Percentiles rank a stretch among this genome's conserved stretches.
These are phyloP conservation scores for Phasia obesa DNA, from an alignment of 2,888 invertebrate genomes.

Conservation along the genomic window DNA sequence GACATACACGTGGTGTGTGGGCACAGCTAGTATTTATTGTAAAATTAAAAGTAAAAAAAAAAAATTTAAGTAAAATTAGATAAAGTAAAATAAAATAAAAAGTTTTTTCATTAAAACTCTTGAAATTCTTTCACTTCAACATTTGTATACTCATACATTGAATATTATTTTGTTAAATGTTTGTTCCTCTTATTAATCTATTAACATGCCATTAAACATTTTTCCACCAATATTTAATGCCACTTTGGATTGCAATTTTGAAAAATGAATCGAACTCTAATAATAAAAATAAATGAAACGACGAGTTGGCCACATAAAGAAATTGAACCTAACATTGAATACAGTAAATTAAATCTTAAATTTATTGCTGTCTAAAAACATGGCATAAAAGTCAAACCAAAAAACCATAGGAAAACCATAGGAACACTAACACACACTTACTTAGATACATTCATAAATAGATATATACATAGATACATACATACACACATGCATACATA, in stretches of 20 bases:
- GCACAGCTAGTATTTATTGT: too few species aligned
- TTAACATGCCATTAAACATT: constrained; percentile 70
- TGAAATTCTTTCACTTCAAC: too few species aligned
- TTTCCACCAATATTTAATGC: constrained; percentile 33
- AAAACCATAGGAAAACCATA: background rate
- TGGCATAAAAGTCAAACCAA: constrained; percentile 66
- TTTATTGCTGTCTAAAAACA: constrained; percentile 64
- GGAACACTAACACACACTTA: too few species aligned
- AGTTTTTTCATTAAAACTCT: too few species aligned
- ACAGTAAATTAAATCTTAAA: constrained; percentile 65
- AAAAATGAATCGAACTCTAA: constrained; percentile 25
- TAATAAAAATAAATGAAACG: background rate
- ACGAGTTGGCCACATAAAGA: background rate
- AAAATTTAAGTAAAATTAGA: too few species aligned
- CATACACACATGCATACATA: background rate
- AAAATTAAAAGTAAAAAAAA: too few species aligned
- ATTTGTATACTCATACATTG: too few species aligned
- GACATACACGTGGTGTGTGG: too few species aligned
- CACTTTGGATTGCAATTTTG: constrained; percentile 25
- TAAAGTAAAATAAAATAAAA: too few species aligned
- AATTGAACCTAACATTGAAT: constrained; percentile 43
- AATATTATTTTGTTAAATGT: constrained; percentile 19
- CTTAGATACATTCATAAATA: background rate
- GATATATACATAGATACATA: background rate
- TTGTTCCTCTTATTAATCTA: constrained; percentile 66